Percentiles rank a stretch among this genome's conserved stretches.
phyloP scores from a whole-genome alignment of 2,888 invertebrate species.

The Mamestra brassicae region DNA sequence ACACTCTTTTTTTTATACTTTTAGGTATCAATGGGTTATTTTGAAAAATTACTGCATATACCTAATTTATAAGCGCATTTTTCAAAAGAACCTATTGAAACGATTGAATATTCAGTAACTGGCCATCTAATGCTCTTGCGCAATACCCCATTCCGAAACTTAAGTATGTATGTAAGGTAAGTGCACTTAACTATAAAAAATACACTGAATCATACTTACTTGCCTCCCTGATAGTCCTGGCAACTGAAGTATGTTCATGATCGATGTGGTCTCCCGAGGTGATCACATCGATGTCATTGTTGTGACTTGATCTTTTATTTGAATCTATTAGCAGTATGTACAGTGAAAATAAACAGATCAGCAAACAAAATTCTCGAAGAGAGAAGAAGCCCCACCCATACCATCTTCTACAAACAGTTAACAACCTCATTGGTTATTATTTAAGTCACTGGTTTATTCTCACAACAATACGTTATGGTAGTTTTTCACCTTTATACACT shows the following conservation, averaged over 20 bases:
- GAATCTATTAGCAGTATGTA: conserved; percentile 23
- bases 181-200: background rate
- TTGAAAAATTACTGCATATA: too few relatives aligned
- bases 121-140: too few relatives aligned
- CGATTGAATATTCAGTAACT: too few relatives aligned
- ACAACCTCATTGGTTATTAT: conserved; percentile 14
- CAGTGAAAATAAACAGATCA: conserved; percentile 20
- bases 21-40: too few relatives aligned
- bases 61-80: too few relatives aligned
- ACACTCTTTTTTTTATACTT: too few relatives aligned
- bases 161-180: too few relatives aligned
- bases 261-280: background rate
- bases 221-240: background rate
- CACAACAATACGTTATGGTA: too few relatives aligned
- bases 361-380: conserved; percentile 14
- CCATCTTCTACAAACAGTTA: conserved; percentile 18
- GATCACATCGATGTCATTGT: background rate
- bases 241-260: background rate
- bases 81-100: too few relatives aligned
- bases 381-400: background rate
- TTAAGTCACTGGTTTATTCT: background rate
- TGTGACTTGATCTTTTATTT: background rate
- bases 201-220: conserved; percentile 27
- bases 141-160: too few relatives aligned
- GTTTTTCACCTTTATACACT: background rate